Conservation (phyloP, 2,888 invertebrate genomes). For the Epirrhoe tristata region DNA sequence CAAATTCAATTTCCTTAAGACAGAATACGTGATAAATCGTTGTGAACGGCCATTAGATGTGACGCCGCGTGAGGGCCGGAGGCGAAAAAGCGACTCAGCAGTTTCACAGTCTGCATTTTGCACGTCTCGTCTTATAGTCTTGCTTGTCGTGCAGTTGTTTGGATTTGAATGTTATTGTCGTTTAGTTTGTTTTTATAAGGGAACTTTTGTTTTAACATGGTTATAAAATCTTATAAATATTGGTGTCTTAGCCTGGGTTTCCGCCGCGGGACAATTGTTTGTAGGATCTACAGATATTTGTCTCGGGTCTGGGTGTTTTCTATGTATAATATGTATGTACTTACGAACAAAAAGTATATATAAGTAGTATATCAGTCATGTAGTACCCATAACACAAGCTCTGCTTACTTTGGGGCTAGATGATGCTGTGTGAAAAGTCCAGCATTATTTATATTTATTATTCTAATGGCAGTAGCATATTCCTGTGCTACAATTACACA, state of each 20-base stretch:
- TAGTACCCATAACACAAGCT: too few species aligned
- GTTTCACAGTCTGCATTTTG: constrained; percentile 56
- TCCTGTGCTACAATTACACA: constrained; percentile 23
- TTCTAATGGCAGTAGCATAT: background rate
- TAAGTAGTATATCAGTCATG: too few species aligned
- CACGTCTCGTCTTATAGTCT: constrained; percentile 58
- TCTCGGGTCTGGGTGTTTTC: too few species aligned
- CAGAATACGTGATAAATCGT: constrained; percentile 81
- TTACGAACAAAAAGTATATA: too few species aligned
- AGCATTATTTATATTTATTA: too few species aligned
- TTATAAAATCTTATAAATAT: background rate
- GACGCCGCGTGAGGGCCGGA: constrained; percentile 74
- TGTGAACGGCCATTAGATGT: constrained; percentile 77
- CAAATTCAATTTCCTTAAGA: constrained; percentile 77
- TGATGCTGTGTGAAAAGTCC: too few species aligned
- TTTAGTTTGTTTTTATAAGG: background rate
- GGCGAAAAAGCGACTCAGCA: constrained; percentile 61
- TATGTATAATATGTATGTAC: too few species aligned
- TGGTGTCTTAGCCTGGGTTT: too few species aligned
- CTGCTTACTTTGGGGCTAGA: too few species aligned
- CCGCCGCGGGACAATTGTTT: too few species aligned
- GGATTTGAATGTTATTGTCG: constrained; percentile 10
- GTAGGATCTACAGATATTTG: too few species aligned
- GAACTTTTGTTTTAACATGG: background rate
- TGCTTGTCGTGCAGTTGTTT: constrained; percentile 56